phyloP scores from a whole-genome alignment of 1,140 invertebrate species.

The Gonioctena quinquepunctata region DNA sequence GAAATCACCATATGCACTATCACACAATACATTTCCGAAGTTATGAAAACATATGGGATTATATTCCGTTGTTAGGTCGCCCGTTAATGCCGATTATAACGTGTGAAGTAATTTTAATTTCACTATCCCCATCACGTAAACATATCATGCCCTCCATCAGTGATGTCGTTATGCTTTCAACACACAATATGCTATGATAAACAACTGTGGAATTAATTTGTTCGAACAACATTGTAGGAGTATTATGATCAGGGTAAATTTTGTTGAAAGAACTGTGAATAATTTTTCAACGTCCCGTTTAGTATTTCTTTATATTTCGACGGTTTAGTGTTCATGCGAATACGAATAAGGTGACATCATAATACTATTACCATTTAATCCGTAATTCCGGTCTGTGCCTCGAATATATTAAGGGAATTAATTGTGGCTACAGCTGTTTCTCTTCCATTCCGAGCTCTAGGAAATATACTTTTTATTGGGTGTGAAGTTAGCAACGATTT shows the following conservation, averaged over 20 bases:
- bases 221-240: background rate
- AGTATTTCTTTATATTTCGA: background rate
- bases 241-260: background rate
- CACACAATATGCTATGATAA: background rate
- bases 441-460: too few species aligned
- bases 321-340: background rate
- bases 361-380: slow-evolving; percentile 7
- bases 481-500: too few species aligned
- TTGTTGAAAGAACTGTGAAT: background rate
- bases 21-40: too few species aligned
- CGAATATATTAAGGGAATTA: slow-evolving; percentile 7
- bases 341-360: background rate
- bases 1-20: too few species aligned
- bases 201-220: background rate
- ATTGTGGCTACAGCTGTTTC: slow-evolving; percentile 4
- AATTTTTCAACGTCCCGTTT: background rate
- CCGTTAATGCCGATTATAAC: background rate
- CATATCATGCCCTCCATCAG: background rate
- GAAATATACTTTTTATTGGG: too few species aligned
- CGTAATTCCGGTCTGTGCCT: slow-evolving; percentile 9
- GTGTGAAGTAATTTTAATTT: background rate
- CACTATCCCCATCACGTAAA: background rate
- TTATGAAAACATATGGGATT: too few species aligned
- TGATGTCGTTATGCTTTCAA: background rate
- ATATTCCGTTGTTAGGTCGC: too few species aligned